phyloP scores from a whole-genome alignment of 2,797 vertebrate genomes.

The Characodon lateralis region DNA sequence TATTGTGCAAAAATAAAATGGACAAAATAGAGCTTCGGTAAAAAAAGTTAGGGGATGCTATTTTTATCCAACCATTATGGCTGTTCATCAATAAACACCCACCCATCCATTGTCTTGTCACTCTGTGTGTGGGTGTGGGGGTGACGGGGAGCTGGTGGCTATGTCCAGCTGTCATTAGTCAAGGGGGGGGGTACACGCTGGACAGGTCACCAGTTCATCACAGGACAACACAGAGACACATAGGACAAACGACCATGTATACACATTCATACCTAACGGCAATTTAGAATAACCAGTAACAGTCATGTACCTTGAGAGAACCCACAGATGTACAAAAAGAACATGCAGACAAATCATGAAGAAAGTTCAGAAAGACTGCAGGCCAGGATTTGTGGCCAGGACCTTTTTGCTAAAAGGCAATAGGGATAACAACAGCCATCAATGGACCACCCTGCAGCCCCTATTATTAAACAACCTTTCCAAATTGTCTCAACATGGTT shows the following conservation, averaged over 20 bases:
- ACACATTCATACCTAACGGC: background rate
- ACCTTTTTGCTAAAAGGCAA: background rate
- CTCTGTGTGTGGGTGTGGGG: background rate
- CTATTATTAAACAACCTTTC: background rate
- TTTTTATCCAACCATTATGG: background rate
- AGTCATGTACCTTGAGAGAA: background rate
- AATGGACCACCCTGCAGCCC: background rate
- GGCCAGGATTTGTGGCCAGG: background rate
- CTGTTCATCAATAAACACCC: background rate
- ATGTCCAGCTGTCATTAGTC: no score
- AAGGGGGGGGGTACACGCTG: no score
- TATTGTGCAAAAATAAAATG: background rate
- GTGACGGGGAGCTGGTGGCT: background rate
- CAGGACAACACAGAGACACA: background rate
- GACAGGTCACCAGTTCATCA: background rate
- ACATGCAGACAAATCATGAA: no score
- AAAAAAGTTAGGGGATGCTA: background rate
- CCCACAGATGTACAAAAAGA: background rate
- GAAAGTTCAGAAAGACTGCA: background rate
- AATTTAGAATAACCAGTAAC: background rate
- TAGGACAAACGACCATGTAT: background rate
- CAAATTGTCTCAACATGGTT: background rate
- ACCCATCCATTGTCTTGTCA: background rate
- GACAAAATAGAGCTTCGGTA: background rate
- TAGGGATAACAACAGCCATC: background rate